phyloP scores from a whole-genome alignment of 2,888 invertebrate species.

The Vanessa cardui region DNA sequence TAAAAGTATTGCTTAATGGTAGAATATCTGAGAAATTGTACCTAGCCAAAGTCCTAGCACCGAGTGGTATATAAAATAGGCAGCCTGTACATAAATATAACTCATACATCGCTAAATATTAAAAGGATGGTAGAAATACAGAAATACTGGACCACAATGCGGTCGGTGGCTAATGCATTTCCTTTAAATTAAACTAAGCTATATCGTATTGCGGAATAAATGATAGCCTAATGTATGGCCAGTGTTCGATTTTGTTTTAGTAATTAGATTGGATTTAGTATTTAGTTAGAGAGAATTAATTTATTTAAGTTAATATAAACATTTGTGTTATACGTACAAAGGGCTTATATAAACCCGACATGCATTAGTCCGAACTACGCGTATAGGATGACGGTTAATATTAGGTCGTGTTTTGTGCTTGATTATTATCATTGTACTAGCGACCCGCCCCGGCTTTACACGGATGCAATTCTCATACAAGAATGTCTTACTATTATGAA shows the following conservation, averaged over 20 bases:
- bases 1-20: too few relatives aligned
- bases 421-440: background rate
- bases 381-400: background rate
- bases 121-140: conserved; percentile 50
- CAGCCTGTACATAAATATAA: background rate
- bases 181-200: conserved; percentile 62
- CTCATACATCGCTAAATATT: conserved; percentile 45
- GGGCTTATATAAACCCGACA: conserved; percentile 4
- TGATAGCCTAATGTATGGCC: conserved; percentile 37
- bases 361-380: background rate
- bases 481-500: too few relatives aligned
- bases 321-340: conserved; percentile 10
- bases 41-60: too few relatives aligned
- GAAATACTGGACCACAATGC: conserved; percentile 54
- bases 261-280: conserved; percentile 40
- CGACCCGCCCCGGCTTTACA: too few relatives aligned
- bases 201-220: conserved; percentile 46
- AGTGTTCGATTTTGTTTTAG: conserved; percentile 41
- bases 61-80: too few relatives aligned
- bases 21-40: too few relatives aligned
- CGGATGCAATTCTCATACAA: too few relatives aligned
- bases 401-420: background rate
- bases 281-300: conserved; percentile 25
- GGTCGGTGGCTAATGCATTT: conserved; percentile 57
- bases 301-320: conserved; percentile 23